Base-by-base conservation (phyloP, 2,888 invertebrate species). In the Netelia fuscicornis region DNA sequence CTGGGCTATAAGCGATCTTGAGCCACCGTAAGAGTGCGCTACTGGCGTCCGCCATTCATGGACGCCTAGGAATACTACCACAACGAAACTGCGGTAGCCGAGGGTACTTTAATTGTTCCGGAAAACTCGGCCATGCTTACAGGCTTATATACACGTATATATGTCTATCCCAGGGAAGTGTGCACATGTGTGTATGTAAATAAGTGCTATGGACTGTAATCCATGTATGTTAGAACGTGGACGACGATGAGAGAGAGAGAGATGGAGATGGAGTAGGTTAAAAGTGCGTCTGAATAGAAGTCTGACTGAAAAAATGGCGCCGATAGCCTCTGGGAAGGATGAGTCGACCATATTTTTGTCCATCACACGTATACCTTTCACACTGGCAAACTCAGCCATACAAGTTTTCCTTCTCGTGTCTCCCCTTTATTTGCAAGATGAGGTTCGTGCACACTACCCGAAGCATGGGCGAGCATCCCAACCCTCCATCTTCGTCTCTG, bases 21-120 rank as follows among this genome's bases (percentile, higher is more conserved):
- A 20, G 9, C 58, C 10, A 48, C 48, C 11, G 13, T 13, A 48
- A 48, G 48, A 13, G 48, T 13, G 48, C 10, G 48, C 48, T 0
- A 10, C 13, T 2, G 58, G 23, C 58, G 20, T 58, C 58, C 17
- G 17, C 37, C 58, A 20, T 58, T 58, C 20, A 58, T 23, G 1
- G 17, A 58, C 20, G 58, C 52, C 9, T n/a, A 64, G 52, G 70
- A 64, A 71, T 70, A 70, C 60, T 64, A 17, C n/a, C 20, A 58
- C 58, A 68, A 78, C 62, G 62, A 62, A 62, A 78, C 78, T 70
- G 78, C 70, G 75, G 48, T 52, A 17, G 70, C 62, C 70, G 68
- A 64, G 62, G 44, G 71, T 48, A 17, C 13, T 71, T 70, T 79
- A 79, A 79, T 79, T 78, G 60, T 62, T 62, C 62, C 52, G 20